A percentile compares a stretch with the other conserved stretches of the same genome.
phyloP scores from a whole-genome alignment of 2,113 vertebrate species.

The Coregonus clupeaformis region DNA sequence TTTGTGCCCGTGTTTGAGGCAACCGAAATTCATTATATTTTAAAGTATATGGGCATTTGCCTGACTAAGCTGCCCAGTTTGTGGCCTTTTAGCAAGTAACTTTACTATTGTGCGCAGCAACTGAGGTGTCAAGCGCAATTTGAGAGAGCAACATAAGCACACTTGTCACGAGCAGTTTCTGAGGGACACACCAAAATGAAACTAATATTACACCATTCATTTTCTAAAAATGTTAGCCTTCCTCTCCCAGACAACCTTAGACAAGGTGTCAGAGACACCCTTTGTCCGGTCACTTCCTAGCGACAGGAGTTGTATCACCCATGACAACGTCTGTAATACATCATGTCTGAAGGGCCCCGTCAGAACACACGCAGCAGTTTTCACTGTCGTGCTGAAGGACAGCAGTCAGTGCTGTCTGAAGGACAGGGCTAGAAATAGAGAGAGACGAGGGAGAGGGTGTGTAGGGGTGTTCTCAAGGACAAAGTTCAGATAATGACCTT shows the following conservation, averaged over 20 bases:
- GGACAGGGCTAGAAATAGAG: not conserved
- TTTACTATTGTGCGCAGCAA: not conserved
- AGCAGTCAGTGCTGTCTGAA: not conserved
- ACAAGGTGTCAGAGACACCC: not conserved
- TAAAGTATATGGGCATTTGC: too few relatives aligned
- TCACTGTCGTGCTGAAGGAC: slow-evolving; percentile 26
- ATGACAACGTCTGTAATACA: slow-evolving; percentile 7
- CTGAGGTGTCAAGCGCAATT: not conserved
- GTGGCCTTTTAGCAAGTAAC: not conserved
- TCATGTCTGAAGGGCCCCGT: slow-evolving; percentile 32
- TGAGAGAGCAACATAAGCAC: not conserved
- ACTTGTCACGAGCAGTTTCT: not conserved
- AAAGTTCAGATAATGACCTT: not conserved
- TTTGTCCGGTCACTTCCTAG: not conserved
- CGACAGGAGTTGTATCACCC: slow-evolving; percentile 17
- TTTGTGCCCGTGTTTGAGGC: not conserved
- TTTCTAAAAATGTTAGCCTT: not conserved
- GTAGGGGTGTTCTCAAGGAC: not conserved
- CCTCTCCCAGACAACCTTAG: slow-evolving; percentile 2
- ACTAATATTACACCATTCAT: not conserved
- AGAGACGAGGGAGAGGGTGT: not conserved
- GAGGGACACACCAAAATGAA: not conserved
- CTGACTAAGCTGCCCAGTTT: not conserved
- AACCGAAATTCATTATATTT: not conserved
- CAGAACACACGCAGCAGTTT: slow-evolving; percentile 23